Evolutionary conservation across 2,113 vertebrate genomes (phyloP).

Genomic region (Dendropsophus ebraccatus): DNA sequence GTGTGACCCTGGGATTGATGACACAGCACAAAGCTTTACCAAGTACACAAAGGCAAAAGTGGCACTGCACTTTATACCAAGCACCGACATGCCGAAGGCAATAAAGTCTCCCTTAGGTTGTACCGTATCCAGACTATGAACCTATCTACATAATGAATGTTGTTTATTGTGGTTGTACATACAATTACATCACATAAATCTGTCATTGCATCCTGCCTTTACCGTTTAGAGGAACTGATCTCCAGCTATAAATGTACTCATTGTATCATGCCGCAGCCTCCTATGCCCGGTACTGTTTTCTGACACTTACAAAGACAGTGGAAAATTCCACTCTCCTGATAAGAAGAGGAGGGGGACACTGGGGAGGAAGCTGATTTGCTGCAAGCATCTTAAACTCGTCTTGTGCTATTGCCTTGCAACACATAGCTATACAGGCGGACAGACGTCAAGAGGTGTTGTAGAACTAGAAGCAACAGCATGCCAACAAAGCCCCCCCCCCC

Average conservation of each 20-base stretch:
- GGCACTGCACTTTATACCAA: background rate
- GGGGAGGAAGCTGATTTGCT: background rate
- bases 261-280: conserved; percentile 38
- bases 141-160: background rate
- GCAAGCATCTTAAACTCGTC: background rate
- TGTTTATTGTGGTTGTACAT: background rate
- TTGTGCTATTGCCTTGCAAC: background rate
- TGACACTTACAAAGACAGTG: conserved; percentile 42
- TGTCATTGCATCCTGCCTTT: background rate
- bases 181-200: background rate
- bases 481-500: background rate
- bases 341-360: conserved; percentile 43
- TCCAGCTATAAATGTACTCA: conserved; percentile 43
- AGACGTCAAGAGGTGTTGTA: background rate
- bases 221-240: too few species aligned
- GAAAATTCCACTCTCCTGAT: conserved; percentile 53
- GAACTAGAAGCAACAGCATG: background rate
- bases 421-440: background rate
- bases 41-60: background rate
- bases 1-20: background rate
- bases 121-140: background rate
- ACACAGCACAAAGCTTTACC: background rate
- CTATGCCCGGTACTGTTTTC: conserved; percentile 23
- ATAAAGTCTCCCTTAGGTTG: background rate
- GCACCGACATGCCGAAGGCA: background rate